Conservation (phyloP, 92 coral and sea anemone species). For the Porites rus region DNA sequence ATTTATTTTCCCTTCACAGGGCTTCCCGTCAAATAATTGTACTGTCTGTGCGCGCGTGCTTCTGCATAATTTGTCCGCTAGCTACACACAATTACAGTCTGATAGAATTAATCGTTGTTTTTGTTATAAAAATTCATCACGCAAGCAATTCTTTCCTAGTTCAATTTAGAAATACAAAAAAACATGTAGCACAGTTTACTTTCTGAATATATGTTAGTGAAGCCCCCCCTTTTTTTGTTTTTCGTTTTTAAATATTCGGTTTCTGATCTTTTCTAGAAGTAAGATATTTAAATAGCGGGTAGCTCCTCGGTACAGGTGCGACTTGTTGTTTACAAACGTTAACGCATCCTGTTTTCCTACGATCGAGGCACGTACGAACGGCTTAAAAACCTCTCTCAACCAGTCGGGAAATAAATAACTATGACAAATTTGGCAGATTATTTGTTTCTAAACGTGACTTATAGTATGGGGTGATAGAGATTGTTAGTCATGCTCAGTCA, state of each 20-base stretch:
- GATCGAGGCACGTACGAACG: slow-evolving; percentile 6
- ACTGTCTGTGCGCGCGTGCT: neutral
- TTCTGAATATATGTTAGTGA: neutral
- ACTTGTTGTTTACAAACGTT: neutral
- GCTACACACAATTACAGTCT: neutral
- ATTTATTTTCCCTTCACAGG: neutral
- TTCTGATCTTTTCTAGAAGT: neutral
- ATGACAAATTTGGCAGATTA: slow-evolving; percentile 1
- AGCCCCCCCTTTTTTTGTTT: neutral
- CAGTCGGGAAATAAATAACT: neutral
- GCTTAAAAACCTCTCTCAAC: neutral
- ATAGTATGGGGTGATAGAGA: neutral
- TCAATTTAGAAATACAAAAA: neutral
- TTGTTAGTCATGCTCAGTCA: neutral
- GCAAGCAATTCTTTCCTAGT: neutral
- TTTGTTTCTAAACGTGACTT: slow-evolving; percentile 27
- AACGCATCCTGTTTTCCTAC: slow-evolving; percentile 33
- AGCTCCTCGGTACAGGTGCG: neutral
- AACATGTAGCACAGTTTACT: neutral
- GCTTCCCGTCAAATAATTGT: neutral
- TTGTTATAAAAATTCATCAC: too few relatives aligned
- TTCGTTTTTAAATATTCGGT: neutral
- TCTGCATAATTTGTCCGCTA: neutral
- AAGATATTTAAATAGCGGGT: neutral
- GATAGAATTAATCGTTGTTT: too few relatives aligned